Base-by-base conservation (phyloP, 1,140 invertebrate species). In the Neotoxoptera formosana region DNA sequence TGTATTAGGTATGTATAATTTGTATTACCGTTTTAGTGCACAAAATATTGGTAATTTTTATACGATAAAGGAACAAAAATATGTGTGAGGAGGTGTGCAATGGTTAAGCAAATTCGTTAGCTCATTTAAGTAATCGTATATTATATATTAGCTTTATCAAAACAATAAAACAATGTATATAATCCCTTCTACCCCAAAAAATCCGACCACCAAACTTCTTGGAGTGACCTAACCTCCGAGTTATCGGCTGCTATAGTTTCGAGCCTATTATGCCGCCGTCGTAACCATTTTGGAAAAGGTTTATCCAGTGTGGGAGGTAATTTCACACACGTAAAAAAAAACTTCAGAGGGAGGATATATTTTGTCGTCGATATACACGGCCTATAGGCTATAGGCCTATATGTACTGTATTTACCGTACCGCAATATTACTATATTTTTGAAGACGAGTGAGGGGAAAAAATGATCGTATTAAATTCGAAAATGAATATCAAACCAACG, bases 401-500 rank as follows among this genome's bases (percentile, higher is more conserved):
- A 30, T 60, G 14, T 11, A 30, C 30, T 60, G 30, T 67, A 67
- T n/a, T 67, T 67, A n/a, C 60, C 17, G 14, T 17, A n/a, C 30
- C 60, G 2, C 60, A 14, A 67, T 84, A 84, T 45, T 84, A 45
- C 9, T 84, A 45, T 25, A 83, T 84, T 84, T 51, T 51, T 3
- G n/a, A 88, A 34, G 87, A 21, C n/a, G n/a, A 53, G 6, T 20
- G 51, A 7, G 6, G 7, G 47, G 48, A 21, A 87, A 48, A 47
- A n/a, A 25, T 34, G 30, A 48, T 53, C 17, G 51, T 30, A 36
- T 89, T 89, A 89, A 89, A 56, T 25, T 53, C 41, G 88, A 56
- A 89, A 56, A 88, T 51, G 6, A 53, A 88, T 88, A 89, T 56
- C 41, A 90, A 90, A 90, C 34, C 36, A 90, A 51, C 4, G 86